Conservation (phyloP, 2,797 vertebrate genomes). For the Rhynchonycteris naso region DNA sequence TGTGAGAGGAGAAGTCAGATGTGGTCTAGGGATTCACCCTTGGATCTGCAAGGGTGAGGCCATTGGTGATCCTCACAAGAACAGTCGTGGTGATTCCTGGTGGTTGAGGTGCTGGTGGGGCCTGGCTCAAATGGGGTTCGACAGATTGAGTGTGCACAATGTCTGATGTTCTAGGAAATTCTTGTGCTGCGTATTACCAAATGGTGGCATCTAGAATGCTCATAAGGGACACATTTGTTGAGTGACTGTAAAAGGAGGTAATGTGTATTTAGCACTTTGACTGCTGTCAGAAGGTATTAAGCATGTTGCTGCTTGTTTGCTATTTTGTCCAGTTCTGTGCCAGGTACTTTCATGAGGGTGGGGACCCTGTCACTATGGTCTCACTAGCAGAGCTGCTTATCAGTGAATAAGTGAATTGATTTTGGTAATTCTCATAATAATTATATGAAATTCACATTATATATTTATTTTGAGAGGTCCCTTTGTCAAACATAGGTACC, state of each 20-base stretch:
- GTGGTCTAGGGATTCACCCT: background rate
- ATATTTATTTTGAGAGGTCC: conserved; percentile 12
- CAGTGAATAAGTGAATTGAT: background rate
- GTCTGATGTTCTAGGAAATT: background rate
- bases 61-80: background rate
- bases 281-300: background rate
- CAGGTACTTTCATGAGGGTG: background rate
- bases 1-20: background rate
- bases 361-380: background rate
- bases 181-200: background rate
- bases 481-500: background rate
- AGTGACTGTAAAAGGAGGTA: background rate
- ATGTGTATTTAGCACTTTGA: background rate
- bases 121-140: background rate
- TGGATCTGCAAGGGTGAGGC: background rate
- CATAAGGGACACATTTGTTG: background rate
- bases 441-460: background rate
- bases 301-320: background rate
- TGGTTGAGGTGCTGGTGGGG: background rate
- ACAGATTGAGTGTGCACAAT: background rate
- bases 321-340: background rate
- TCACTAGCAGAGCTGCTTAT: background rate
- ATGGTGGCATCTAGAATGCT: background rate
- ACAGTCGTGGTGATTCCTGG: background rate
- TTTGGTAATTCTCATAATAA: background rate